Conservation (phyloP, 1,140 invertebrate species). For the Callitettix versicolor region DNA sequence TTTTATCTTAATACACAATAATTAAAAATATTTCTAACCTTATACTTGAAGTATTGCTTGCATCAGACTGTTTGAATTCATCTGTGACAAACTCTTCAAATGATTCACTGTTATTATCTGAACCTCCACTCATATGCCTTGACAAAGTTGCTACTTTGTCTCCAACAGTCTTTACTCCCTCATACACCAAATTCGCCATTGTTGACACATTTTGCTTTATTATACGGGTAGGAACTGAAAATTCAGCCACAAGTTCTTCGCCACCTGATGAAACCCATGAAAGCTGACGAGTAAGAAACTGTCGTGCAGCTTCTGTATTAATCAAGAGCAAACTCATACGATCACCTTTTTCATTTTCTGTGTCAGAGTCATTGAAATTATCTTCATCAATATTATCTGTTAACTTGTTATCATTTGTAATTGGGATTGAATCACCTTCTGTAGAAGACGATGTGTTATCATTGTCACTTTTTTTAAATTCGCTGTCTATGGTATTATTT, state of each 20-base stretch:
- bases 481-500: conserved; percentile 29
- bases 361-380: conserved; percentile 31
- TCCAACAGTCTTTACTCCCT: conserved; percentile 60
- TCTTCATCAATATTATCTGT: conserved; percentile 30
- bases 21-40: conserved; percentile 28
- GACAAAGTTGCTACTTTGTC: conserved; percentile 61
- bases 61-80: conserved; percentile 37
- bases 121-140: conserved; percentile 59
- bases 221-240: conserved; percentile 51
- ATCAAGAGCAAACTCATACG: conserved; percentile 46
- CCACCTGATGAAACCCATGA: conserved; percentile 58
- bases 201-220: conserved; percentile 64
- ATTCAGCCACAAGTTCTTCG: conserved; percentile 53
- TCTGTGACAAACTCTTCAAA: conserved; percentile 37
- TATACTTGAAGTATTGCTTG: conserved; percentile 29
- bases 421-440: conserved; percentile 20
- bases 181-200: conserved; percentile 59
- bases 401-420: conserved; percentile 22
- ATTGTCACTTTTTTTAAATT: conserved; percentile 23
- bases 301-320: conserved; percentile 56
- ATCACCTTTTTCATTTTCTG: conserved; percentile 43
- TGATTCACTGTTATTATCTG: conserved; percentile 45
- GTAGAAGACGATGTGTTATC: conserved; percentile 22
- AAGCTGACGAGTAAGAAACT: conserved; percentile 56
- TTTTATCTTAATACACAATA: too few relatives aligned